phyloP scores from a whole-genome alignment of 2,113 vertebrate genomes.

The Vireo altiloquus region DNA sequence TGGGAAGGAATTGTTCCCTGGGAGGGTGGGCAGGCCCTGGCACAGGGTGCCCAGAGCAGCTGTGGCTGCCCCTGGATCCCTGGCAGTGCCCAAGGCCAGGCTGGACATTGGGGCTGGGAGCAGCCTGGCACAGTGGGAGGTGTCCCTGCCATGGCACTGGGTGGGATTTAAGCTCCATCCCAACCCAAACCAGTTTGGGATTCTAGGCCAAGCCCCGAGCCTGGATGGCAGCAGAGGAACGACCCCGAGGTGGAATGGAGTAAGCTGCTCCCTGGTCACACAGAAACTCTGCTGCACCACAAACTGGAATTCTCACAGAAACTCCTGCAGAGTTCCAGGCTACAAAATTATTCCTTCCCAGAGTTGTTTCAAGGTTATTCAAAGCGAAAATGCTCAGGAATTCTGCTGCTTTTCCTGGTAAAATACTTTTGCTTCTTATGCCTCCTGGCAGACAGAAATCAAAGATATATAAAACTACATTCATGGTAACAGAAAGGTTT shows the following conservation, averaged over 20 bases:
- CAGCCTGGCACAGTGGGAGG: background rate
- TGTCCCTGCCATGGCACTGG: background rate
- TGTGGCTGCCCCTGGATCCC: background rate
- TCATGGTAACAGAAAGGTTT: background rate
- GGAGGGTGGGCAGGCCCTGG: background rate
- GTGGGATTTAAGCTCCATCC: rapidly evolving
- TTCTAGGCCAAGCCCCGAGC: background rate
- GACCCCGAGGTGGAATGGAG: background rate
- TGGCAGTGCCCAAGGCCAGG: background rate
- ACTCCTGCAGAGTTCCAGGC: background rate
- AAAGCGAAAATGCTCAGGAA: background rate
- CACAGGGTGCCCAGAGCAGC: background rate
- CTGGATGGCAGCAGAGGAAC: background rate
- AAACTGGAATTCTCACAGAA: background rate
- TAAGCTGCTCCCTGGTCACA: background rate
- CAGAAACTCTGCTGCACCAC: background rate
- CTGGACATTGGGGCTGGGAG: background rate
- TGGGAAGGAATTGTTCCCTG: background rate
- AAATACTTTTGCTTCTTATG: background rate
- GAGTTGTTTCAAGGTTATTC: background rate
- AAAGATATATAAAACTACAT: background rate
- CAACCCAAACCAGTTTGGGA: background rate
- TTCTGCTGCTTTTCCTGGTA: background rate
- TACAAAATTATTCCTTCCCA: background rate
- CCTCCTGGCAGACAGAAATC: background rate